Conservation (phyloP, 2,797 vertebrate genomes). For the Choloepus didactylus region DNA sequence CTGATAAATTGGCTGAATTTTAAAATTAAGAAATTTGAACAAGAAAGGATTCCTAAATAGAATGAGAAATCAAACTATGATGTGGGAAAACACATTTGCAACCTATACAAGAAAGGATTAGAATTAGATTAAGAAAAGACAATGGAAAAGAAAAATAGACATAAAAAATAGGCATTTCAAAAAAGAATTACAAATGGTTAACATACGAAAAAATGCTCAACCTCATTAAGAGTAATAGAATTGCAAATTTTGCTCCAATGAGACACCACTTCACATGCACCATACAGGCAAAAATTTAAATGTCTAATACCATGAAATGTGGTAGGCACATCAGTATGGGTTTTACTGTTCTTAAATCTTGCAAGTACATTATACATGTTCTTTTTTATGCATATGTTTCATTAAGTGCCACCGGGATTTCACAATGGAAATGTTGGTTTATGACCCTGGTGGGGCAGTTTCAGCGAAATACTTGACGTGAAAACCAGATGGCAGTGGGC, state of each 20-base stretch:
- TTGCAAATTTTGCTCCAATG: slow-evolving; percentile 70
- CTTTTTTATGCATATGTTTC: not conserved
- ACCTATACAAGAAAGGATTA: slow-evolving; percentile 36
- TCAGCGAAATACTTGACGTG: not conserved
- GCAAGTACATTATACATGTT: not conserved
- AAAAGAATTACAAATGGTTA: slow-evolving; percentile 55
- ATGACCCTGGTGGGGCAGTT: not conserved
- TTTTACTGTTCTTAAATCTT: slow-evolving; percentile 19
- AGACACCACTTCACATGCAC: slow-evolving; percentile 31
- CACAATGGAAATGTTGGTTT: slow-evolving; percentile 15
- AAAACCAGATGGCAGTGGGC: not conserved
- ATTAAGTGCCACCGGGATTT: not conserved
- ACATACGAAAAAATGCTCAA: slow-evolving; percentile 75
- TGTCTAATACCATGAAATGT: slow-evolving; percentile 32
- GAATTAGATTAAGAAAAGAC: slow-evolving; percentile 8
- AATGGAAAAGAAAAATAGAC: slow-evolving; percentile 38
- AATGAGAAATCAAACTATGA: slow-evolving; percentile 47
- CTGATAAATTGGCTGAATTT: not conserved
- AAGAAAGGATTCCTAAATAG: slow-evolving; percentile 16
- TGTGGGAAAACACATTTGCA: slow-evolving; percentile 29
- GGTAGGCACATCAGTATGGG: not conserved
- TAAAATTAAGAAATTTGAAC: slow-evolving; percentile 48
- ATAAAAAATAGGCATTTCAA: slow-evolving; percentile 57
- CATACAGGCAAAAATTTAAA: slow-evolving; percentile 47
- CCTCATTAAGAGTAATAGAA: slow-evolving; percentile 70